Evolutionary conservation across 2,113 vertebrate species (phyloP), one percentile per base, ranked within the genome.

Genomic region (Petromus typicus): DNA sequence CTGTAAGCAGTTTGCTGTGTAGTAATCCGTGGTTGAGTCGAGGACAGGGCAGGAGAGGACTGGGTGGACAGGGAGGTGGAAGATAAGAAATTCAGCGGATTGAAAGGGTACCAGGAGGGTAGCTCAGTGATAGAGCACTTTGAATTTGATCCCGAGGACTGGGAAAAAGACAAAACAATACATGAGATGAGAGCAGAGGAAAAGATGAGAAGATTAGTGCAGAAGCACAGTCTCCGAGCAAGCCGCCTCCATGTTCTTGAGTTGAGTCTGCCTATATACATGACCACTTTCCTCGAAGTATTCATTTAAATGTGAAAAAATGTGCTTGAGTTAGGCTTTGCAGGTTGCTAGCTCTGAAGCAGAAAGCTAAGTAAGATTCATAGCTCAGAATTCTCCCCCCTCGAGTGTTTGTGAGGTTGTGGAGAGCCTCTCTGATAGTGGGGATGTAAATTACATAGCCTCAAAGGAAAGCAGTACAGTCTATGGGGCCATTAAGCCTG

Each of bases 201-300:
- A 14, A 13, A 30, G 54, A 10, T 34, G 6, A 57, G 45, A 54
- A 56, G 56, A 17, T 63, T 2, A 2, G 37, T 40, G n/a, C 79
- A 86, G 79, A 45, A 54, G 32, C 43, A 12, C 51, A 37, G 3
- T 4, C 59, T 45, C 54, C 8, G 23, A 17, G 9, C 51, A 6
- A n/a, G n/a, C n/a, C 10, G 27, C 3, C 2, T 30, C 25, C 17
- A 0, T 23, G 37, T 34, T 43, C 59, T 51, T 25, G 1, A 3
- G 1, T 32, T 37, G 16, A 61, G 16, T 59, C 69, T 11, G 17
- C 10, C 34, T 80, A 61, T n/a, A 2, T 45, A 18, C 20, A 7
- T 3, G 84, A 25, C 64, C 25, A 7, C 63, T 87, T 80, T 37
- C 17, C 61, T 89, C 85, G 12, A 54, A 22, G 57, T 48, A 34